Conservation (phyloP, 2,797 vertebrate species). For the Crenichthys baileyi region DNA sequence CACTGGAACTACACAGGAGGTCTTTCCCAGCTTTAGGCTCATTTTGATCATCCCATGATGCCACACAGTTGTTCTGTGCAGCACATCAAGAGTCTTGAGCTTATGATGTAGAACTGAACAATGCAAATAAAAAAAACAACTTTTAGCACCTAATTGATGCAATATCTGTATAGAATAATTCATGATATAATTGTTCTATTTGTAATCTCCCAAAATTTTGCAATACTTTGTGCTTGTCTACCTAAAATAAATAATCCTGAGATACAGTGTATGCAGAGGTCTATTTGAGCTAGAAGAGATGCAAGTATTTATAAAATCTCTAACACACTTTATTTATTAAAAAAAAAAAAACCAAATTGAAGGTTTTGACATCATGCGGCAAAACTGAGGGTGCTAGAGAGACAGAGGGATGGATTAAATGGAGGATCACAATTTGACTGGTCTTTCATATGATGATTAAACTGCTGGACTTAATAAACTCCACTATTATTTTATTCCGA, state of each 20-base stretch:
- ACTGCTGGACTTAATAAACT: background rate
- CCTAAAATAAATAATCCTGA: background rate
- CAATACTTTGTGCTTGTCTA: background rate
- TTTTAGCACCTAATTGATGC: background rate
- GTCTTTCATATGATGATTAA: constrained; percentile 16
- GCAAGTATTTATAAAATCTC: background rate
- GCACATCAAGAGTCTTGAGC: no score
- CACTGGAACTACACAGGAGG: no score
- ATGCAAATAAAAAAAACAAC: background rate
- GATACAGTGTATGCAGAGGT: background rate
- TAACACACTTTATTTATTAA: background rate
- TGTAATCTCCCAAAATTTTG: background rate
- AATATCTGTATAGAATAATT: background rate
- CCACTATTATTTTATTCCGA: background rate
- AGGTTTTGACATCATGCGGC: background rate
- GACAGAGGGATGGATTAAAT: background rate
- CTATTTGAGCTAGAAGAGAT: background rate
- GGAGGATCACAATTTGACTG: constrained; percentile 10
- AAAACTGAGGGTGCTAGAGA: background rate
- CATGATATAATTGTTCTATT: background rate
- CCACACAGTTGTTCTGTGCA: no score
- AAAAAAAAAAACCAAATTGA: constrained; percentile 1
- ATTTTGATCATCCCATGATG: no score
- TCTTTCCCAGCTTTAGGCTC: no score
- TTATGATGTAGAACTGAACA: background rate